Evolutionary conservation across 2,797 vertebrate genomes (phyloP).

Genomic region (Crypturellus tataupa): DNA sequence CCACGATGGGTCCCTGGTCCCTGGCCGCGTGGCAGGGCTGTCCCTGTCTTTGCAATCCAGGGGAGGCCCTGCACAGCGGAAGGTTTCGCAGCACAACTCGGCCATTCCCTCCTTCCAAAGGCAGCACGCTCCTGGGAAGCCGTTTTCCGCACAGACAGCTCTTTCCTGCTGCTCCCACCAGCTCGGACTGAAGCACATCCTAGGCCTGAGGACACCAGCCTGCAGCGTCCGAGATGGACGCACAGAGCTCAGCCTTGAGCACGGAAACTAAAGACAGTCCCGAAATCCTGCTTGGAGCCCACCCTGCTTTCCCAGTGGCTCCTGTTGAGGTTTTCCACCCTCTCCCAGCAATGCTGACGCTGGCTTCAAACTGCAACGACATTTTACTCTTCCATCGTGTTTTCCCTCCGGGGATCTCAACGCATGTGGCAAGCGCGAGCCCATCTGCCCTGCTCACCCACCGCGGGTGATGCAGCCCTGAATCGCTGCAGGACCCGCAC

Average conservation of each 20-base stretch:
- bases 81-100: constrained; percentile 33
- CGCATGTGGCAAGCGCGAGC: not conserved
- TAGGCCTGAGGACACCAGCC: not conserved
- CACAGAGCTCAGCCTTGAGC: not conserved
- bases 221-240: constrained; percentile 18
- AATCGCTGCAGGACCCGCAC: not conserved
- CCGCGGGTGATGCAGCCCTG: not conserved
- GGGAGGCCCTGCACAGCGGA: constrained; percentile 9
- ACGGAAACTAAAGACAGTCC: not conserved
- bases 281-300: not conserved
- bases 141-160: constrained; percentile 60
- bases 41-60: not conserved
- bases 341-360: not conserved
- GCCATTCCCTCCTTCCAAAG: constrained; percentile 39
- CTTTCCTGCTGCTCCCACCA: constrained; percentile 48
- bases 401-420: not conserved
- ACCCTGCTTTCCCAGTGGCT: not conserved
- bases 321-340: not conserved
- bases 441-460: fast-evolving
- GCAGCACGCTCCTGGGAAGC: constrained; percentile 3
- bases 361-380: not conserved
- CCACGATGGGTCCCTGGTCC: not conserved
- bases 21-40: fast-evolving
- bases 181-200: constrained; percentile 26
- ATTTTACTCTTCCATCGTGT: fast-evolving